Percentiles rank a stretch among this genome's conserved stretches.
These are phyloP conservation scores for Podilymbus podiceps DNA, from an alignment of 2,113 vertebrate species.

Conservation along the genomic window DNA sequence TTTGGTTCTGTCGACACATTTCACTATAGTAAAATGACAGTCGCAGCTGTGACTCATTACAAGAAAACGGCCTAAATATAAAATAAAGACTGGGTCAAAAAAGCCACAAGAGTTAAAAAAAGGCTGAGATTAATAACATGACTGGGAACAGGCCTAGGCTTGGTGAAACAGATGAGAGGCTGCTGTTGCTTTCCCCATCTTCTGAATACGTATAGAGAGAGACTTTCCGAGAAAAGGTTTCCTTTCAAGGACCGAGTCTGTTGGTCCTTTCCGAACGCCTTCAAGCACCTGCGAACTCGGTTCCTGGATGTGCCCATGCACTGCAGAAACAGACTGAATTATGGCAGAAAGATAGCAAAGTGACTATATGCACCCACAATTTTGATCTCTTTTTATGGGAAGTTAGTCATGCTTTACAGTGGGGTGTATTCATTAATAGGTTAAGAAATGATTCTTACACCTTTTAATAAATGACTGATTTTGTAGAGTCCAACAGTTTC, in stretches of 20 bases:
- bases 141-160: constrained; percentile 36
- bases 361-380: background rate
- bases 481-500: constrained; percentile 1
- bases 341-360: background rate
- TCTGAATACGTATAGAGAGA: background rate
- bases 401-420: constrained; percentile 25
- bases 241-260: background rate
- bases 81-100: constrained; percentile 44
- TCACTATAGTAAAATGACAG: constrained; percentile 63
- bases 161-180: constrained; percentile 3
- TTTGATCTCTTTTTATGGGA: constrained; percentile 26
- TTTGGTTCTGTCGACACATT: constrained; percentile 68
- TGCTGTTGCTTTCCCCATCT: background rate
- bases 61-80: constrained; percentile 68
- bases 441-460: constrained; percentile 35
- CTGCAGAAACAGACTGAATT: background rate
- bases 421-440: constrained; percentile 35
- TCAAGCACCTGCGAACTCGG: rapidly evolving
- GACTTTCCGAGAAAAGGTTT: constrained; percentile 20
- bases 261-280: background rate
- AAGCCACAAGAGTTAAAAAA: constrained; percentile 45
- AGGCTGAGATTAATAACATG: background rate
- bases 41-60: constrained; percentile 69
- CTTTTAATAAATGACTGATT: constrained; percentile 50
- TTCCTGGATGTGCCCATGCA: background rate